phyloP scores from a whole-genome alignment of 2,888 invertebrate species.

The Ecliptopera silaceata region DNA sequence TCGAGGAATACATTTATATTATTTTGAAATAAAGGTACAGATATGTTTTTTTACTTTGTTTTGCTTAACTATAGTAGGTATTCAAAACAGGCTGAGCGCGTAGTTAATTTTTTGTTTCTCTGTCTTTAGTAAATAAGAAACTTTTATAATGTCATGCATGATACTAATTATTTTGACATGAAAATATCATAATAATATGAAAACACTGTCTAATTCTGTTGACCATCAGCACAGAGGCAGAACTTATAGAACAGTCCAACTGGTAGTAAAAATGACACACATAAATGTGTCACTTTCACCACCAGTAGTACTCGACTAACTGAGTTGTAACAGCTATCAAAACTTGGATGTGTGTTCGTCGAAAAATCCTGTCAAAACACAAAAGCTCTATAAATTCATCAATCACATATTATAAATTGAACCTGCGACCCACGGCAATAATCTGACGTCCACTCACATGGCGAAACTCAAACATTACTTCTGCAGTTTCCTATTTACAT shows the following conservation, averaged over 20 bases:
- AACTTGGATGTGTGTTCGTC: neutral
- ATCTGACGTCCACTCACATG: slow-evolving; percentile 66
- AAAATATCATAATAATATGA: no score
- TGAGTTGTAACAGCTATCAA: no score
- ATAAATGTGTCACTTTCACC: no score
- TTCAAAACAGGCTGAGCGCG: slow-evolving; percentile 42
- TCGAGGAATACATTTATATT: no score
- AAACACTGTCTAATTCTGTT: no score
- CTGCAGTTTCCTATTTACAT: slow-evolving; percentile 80
- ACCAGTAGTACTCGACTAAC: no score
- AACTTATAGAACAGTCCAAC: no score
- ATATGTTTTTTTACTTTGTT: slow-evolving; percentile 23
- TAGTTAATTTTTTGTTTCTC: slow-evolving; percentile 13
- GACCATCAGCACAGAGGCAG: no score
- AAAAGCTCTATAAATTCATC: slow-evolving; percentile 32
- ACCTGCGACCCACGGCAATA: slow-evolving; percentile 62
- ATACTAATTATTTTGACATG: no score
- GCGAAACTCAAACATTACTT: slow-evolving; percentile 78
- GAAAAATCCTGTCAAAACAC: slow-evolving; percentile 7
- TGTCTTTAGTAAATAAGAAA: neutral
- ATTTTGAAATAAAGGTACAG: no score
- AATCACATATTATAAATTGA: slow-evolving; percentile 59
- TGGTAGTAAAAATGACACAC: no score
- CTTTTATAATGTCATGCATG: no score
- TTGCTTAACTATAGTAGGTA: slow-evolving; percentile 46